These are phyloP conservation scores for Numida meleagris DNA, from an alignment of 2,113 vertebrate genomes.

Conservation along the genomic window DNA sequence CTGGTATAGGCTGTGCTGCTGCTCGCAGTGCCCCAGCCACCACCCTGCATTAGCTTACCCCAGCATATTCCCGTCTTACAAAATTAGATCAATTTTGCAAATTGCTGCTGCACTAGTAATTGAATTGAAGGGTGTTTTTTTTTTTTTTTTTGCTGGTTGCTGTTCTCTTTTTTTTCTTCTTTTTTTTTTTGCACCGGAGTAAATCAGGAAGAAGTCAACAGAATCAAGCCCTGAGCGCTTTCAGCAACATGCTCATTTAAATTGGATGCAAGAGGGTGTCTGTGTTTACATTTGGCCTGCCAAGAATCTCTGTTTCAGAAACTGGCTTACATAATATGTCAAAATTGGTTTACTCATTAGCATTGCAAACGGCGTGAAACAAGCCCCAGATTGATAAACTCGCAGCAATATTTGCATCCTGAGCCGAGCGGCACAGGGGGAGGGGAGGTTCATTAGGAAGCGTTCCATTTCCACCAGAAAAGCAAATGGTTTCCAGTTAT, in stretches of 20 bases:
- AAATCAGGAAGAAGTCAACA: constrained; percentile 60
- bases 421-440: constrained; percentile 41
- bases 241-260: constrained; percentile 65
- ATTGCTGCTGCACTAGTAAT: constrained; percentile 22
- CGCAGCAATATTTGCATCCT: constrained; percentile 57
- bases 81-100: constrained; percentile 46
- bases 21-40: constrained; percentile 6
- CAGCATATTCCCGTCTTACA: not conserved
- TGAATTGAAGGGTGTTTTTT: not conserved
- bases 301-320: constrained; percentile 74
- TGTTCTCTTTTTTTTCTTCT: not conserved
- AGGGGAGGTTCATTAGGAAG: constrained; percentile 64
- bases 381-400: constrained; percentile 62
- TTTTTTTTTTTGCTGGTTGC: not conserved
- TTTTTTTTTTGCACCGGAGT: not conserved
- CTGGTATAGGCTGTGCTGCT: not conserved
- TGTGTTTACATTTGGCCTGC: constrained; percentile 74
- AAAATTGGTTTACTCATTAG: constrained; percentile 73
- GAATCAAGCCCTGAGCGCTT: constrained; percentile 61
- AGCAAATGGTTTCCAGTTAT: constrained; percentile 51
- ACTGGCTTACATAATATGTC: constrained; percentile 72
- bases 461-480: constrained; percentile 14
- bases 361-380: constrained; percentile 69
- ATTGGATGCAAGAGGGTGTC: constrained; percentile 67
- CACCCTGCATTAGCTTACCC: constrained; percentile 38